Conservation (phyloP, 2,797 vertebrate species). For the Capromys pilorides region DNA sequence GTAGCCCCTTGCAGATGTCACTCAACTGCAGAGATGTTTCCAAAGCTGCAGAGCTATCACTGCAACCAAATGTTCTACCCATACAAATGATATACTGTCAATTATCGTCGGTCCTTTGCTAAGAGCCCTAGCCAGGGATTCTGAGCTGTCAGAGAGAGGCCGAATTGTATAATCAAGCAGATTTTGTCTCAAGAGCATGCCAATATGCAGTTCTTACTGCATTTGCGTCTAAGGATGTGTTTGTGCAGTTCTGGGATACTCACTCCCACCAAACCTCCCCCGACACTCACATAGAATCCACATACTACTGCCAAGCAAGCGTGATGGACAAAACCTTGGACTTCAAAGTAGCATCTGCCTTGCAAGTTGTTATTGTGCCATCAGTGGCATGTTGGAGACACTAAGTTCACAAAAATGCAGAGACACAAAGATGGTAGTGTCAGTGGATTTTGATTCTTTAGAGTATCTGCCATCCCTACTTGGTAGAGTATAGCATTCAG, state of each 20-base stretch:
- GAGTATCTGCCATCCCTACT: neutral
- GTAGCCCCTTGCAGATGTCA: constrained; percentile 53
- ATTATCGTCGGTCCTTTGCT: constrained; percentile 66
- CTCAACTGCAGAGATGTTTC: constrained; percentile 57
- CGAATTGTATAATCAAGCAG: constrained; percentile 55
- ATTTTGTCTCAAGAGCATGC: constrained; percentile 32
- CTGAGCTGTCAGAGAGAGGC: constrained; percentile 44
- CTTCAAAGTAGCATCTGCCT: neutral
- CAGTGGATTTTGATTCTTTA: neutral
- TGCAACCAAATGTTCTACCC: constrained; percentile 62
- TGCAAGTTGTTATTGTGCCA: neutral
- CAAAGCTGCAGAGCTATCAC: constrained; percentile 51
- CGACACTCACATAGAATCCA: neutral
- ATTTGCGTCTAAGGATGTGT: neutral
- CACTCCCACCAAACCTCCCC: rapidly evolving
- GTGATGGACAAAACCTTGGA: neutral
- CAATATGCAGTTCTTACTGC: neutral
- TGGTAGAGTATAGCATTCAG: neutral
- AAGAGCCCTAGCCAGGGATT: constrained; percentile 69
- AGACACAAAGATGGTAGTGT: neutral
- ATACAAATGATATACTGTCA: constrained; percentile 67
- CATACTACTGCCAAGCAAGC: neutral
- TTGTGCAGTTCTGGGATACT: neutral
- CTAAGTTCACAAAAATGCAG: constrained; percentile 12
- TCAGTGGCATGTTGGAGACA: neutral